Base-by-base conservation (phyloP, 2,113 vertebrate species). In the Ochotona princeps region DNA sequence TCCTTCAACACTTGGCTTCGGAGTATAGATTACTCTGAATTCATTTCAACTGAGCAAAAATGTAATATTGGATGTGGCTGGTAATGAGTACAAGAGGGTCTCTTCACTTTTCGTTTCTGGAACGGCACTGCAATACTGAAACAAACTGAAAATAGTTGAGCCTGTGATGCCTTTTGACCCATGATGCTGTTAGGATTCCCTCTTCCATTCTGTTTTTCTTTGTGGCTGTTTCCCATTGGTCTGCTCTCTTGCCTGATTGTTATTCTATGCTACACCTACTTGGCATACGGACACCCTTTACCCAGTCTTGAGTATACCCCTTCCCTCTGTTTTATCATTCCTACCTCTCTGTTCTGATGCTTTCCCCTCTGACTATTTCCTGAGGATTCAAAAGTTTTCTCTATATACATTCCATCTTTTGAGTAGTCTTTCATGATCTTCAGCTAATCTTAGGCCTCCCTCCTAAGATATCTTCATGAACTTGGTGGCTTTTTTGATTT, bases 71-170 rank as follows among this genome's bases (percentile, higher is more conserved):
- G 4, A 7, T 65, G 7, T 66, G 30, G 32, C 28, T 14, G 11
- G 57, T 9, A 69, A 12, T 25, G 35, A 44, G 10, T 44, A 83
- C 26, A 35, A n/a, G 1, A 79, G 32, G 38, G 49, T 38, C 38
- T 87, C n/a, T 47, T 30, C 11, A 2, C 30, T 18, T 49, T 74
- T 82, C 32, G 38, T 88, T 57, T 57, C 30, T 60, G 20, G 12
- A 83, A 7, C 5, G 14, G 4, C 26, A 60, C 14, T 51, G 26
- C 7, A 7, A 57, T 61, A 30, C 26, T 79, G 44, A 93, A 61
- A 75, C 82, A 38, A 67, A 30, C 21, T 75, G 60, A 83, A 92
- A 95, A n/a, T 35, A 92, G 0, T 87, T 81, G 94, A 84, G 44
- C n/a, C 44, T n/a, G 17, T 63, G 47, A 44, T 57, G 35, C 28